Conservation (phyloP, 2,113 vertebrate genomes). For the Ageneiosus marmoratus region DNA sequence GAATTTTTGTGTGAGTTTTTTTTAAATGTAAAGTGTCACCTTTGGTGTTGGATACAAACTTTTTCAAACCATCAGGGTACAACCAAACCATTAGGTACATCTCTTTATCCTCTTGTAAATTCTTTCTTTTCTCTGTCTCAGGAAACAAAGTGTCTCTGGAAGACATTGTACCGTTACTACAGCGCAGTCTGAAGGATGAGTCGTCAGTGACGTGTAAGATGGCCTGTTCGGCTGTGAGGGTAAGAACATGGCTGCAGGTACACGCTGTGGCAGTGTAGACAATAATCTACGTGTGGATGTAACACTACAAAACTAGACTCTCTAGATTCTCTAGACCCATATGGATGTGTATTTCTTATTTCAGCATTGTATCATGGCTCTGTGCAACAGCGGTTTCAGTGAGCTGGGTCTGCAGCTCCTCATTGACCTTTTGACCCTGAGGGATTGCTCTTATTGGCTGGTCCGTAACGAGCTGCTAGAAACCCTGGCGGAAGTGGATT, state of each 20-base stretch:
- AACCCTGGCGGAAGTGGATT: slow-evolving; percentile 92
- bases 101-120: neutral
- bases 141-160: slow-evolving; percentile 84
- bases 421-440: slow-evolving; percentile 82
- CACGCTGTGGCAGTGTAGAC: neutral
- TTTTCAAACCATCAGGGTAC: too few species aligned
- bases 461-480: slow-evolving; percentile 94
- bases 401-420: slow-evolving; percentile 88
- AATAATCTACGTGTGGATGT: neutral
- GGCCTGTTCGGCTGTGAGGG: slow-evolving; percentile 91
- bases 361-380: slow-evolving; percentile 90
- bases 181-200: slow-evolving; percentile 84
- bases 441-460: slow-evolving; percentile 92
- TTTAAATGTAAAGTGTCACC: too few species aligned
- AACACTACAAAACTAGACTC: neutral
- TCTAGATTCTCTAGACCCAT: neutral
- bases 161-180: slow-evolving; percentile 87
- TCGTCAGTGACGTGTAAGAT: slow-evolving; percentile 95
- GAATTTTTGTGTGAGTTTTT: too few species aligned
- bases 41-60: too few species aligned
- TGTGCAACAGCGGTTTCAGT: slow-evolving; percentile 88
- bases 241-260: slow-evolving; percentile 63
- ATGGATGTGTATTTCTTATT: slow-evolving; percentile 41
- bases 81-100: neutral
- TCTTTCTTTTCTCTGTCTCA: slow-evolving; percentile 53